Base-by-base conservation (phyloP, 30 jellyfish, hydroid and myxozoan species). In the Aurelia aurita region DNA sequence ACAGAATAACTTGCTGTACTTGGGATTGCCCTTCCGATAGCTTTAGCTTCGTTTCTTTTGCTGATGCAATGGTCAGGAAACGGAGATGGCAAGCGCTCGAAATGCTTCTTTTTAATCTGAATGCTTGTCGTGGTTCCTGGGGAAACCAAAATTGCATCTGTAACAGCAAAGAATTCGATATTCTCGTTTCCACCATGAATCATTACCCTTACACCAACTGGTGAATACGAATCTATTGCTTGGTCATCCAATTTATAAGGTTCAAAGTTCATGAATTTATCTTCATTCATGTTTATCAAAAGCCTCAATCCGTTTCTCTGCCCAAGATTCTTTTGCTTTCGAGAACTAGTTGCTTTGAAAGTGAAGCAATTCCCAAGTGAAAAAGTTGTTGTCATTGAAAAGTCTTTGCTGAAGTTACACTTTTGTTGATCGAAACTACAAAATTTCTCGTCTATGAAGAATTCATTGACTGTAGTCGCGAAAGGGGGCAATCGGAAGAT, bases 351-450 rank as follows among this genome's bases (percentile, higher is more conserved):
- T 55, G 25, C 67, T n/a, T 55, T 55, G 12, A 55, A 55, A 2
- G 67, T 55, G 67, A 55, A 55, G 12, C 67, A 55, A 19, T 55
- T 55, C 67, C 67, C 67, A n/a, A 55, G 29, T 55, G 67, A 55
- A 25, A 25, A 55, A 55, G 67, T 5, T 55, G 67, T 55, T 19
- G 67, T 19, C 31, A 55, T 16, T 0, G 12, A 5, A 3, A 55
- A 55, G 14, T 55, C 67, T 5, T 16, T 26, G 7, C 2, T 55
- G 29, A 55, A 55, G 67, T 26, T n/a, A 5, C 67, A 55, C 14
- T 14, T 13, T 4, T n/a, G 12, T 55, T n/a, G 29, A 16, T 22
- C 67, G 14, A 55, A 55, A 5, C 2, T 55, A 5, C 67, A 55
- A 22, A 55, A 16, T 19, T 6, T 19, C 12, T 55, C 67, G 29